Base-by-base conservation (phyloP, 2,113 vertebrate genomes). In the Pelodiscus sinensis region DNA sequence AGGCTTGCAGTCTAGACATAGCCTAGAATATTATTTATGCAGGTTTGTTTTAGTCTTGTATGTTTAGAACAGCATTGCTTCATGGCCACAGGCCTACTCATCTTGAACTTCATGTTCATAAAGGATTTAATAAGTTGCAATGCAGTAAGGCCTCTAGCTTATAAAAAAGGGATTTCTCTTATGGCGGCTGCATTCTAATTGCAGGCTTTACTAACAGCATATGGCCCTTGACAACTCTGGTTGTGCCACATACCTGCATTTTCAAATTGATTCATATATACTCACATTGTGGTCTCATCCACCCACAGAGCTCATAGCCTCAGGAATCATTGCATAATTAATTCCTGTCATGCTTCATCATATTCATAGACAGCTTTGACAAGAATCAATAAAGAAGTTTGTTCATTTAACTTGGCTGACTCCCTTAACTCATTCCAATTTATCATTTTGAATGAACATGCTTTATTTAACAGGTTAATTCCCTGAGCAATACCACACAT, bases 351-450 rank as follows among this genome's bases (percentile, higher is more conserved):
- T 62, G 57, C 16, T 94, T 91, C 81, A 60, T 95, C 92, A 50
- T 93, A 88, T 73, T 94, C 89, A 54, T 24, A 92, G 88, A 80
- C 82, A 94, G 44, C 22, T 95, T 68, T 92, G 85, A 85, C 79
- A 94, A 88, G 58, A 92, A 90, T 93, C 78, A 90, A 55, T 91
- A 87, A n/a, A 50, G 81, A 93, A 62, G 24, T 60, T 81, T 62
- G 29, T 86, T 95, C 62, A 62, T 88, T 91, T 94, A 89, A 77
- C 22, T 90, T 83, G 21, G 2, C 15, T 90, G 44, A 50, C 75
- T 91, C 51, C 54, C 44, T 71, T 65, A 90, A 90, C 14, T 93
- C 9, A 84, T 89, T 91, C 86, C 83, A 92, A 91, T 92, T 78
- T 57, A 51, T 90, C 0, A 8, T 60, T 87, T 80, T 95, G 65